Evolutionary conservation across 2,113 vertebrate species (phyloP).

Genomic region (Turdus rufiventris): DNA sequence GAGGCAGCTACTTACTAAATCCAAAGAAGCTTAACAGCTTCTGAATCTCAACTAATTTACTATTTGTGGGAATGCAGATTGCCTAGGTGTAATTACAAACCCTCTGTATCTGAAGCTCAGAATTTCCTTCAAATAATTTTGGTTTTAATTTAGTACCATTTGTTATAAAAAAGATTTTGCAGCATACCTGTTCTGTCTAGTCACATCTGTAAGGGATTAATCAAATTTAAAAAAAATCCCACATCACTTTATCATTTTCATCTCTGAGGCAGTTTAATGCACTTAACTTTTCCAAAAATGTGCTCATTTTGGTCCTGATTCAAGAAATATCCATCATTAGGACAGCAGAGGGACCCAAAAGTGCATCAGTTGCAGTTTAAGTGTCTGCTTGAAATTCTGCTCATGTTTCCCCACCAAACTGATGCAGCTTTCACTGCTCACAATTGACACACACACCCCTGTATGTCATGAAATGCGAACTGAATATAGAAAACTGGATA

Average conservation of each 20-base stretch:
- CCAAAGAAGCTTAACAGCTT: not conserved
- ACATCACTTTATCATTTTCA: not conserved
- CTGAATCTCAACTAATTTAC: not conserved
- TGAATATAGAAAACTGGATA: not conserved
- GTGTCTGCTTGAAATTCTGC: not conserved
- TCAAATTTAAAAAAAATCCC: not conserved
- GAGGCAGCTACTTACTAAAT: not conserved
- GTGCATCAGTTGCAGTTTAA: not conserved
- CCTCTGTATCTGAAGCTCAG: not conserved
- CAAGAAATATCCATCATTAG: conserved; percentile 13
- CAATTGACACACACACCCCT: not conserved
- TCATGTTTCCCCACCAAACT: not conserved
- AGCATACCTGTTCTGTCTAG: not conserved
- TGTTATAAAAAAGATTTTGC: not conserved
- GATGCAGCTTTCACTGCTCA: not conserved
- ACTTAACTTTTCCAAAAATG: not conserved
- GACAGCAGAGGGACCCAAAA: conserved; percentile 7
- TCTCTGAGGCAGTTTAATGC: not conserved
- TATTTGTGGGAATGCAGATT: not conserved
- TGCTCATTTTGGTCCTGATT: not conserved
- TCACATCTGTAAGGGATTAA: not conserved
- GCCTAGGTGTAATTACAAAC: not conserved
- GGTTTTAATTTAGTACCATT: not conserved
- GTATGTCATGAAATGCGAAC: not conserved
- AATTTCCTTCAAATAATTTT: not conserved